Evolutionary conservation across 2,888 invertebrate genomes (phyloP).

Genomic region (Pachydiplax longipennis): DNA sequence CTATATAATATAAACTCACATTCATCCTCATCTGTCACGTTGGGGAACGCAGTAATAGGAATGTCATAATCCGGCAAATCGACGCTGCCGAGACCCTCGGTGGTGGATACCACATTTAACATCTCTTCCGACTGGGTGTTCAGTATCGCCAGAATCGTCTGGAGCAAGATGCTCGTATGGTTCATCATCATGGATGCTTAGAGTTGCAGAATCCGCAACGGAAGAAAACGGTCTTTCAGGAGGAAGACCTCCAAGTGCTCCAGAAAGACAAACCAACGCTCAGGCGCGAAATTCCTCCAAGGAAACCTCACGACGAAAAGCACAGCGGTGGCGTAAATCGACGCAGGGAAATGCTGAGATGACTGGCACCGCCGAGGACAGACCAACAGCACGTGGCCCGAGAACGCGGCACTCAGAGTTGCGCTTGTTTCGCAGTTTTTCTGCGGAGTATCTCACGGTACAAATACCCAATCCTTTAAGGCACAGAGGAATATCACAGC

Average conservation of each 20-base stretch:
- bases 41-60: background rate
- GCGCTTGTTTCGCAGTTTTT: no score
- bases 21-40: background rate
- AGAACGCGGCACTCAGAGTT: background rate
- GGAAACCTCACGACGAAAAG: background rate
- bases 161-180: slow-evolving; percentile 2
- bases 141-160: slow-evolving; percentile 16
- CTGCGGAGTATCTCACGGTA: no score
- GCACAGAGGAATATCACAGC: background rate
- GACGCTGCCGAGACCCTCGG: background rate
- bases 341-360: background rate
- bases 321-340: background rate
- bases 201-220: background rate
- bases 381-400: background rate
- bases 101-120: background rate
- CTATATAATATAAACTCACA: background rate
- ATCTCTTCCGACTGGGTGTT: background rate
- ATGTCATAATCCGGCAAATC: background rate
- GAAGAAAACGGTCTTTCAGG: background rate
- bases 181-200: background rate
- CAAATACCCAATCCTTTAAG: no score
- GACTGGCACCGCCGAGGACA: background rate
- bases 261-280: background rate
- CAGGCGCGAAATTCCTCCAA: background rate
- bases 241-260: background rate